phyloP scores from a whole-genome alignment of 2,113 vertebrate species.

The Microcebus lehilahytsara region DNA sequence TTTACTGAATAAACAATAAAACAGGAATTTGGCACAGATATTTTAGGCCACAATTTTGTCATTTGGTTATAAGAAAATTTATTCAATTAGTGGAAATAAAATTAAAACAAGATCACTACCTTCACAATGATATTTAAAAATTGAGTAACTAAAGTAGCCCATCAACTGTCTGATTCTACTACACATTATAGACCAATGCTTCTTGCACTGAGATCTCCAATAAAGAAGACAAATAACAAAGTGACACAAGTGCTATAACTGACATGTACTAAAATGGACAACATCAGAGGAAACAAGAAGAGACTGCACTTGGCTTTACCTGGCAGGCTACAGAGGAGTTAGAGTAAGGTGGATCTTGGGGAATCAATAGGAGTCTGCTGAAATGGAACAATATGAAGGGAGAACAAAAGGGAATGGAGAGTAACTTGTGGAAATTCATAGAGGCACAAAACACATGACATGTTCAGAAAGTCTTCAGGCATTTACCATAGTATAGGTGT shows the following conservation, averaged over 20 bases:
- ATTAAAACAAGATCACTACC: not conserved
- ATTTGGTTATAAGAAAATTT: not conserved
- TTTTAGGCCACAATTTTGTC: not conserved
- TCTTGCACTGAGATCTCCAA: not conserved
- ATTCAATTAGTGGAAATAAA: not conserved
- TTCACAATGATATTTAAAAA: not conserved
- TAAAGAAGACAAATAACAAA: not conserved
- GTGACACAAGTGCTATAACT: not conserved
- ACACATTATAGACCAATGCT: not conserved
- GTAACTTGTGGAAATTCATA: not conserved
- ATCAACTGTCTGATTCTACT: not conserved
- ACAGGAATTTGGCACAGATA: not conserved
- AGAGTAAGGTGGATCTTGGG: not conserved
- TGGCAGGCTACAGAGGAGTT: not conserved
- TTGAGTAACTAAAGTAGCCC: not conserved
- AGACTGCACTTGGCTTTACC: rapidly evolving
- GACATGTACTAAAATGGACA: not conserved
- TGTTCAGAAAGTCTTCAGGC: not conserved
- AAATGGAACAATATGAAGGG: not conserved
- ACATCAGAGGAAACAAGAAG: not conserved
- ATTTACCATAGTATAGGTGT: not conserved
- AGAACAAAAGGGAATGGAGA: not conserved
- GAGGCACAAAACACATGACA: not conserved
- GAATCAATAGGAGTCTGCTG: not conserved
- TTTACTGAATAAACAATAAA: not conserved